A percentile compares a stretch with the other conserved stretches of the same genome.
Conservation (phyloP, 2,888 invertebrate genomes). For the Ariolimax columbianus region DNA sequence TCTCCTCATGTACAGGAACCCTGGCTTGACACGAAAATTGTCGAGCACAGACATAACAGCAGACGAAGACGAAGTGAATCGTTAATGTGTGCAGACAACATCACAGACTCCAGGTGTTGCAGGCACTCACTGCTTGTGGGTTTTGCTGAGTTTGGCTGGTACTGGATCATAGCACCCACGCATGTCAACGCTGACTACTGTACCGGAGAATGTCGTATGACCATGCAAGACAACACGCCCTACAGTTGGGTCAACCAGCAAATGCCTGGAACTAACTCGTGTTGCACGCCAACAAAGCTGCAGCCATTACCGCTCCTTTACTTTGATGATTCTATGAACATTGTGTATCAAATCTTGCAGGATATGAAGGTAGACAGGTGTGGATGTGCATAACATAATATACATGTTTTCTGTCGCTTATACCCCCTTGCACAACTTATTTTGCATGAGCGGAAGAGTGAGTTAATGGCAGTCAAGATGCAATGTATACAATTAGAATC, state of each 20-base stretch:
- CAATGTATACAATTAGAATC: too few relatives aligned
- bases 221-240: conserved; percentile 90
- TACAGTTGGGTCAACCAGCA: conserved; percentile 93
- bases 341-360: conserved; percentile 79
- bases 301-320: conserved; percentile 91
- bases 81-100: conserved; percentile 90
- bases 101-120: conserved; percentile 91
- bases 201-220: conserved; percentile 94
- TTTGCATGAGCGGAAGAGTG: neutral
- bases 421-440: neutral
- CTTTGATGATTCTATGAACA: conserved; percentile 89
- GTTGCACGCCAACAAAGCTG: conserved; percentile 94
- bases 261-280: conserved; percentile 83
- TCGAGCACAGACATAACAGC: conserved; percentile 53
- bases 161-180: conserved; percentile 97
- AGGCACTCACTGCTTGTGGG: conserved; percentile 96
- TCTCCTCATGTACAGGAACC: conserved; percentile 60
- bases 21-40: conserved; percentile 67
- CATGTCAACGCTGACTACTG: conserved; percentile 97
- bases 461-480: too few relatives aligned
- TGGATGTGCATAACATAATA: conserved; percentile 50
- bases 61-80: conserved; percentile 86
- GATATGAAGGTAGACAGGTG: conserved; percentile 71
- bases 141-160: conserved; percentile 97
- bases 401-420: neutral